Conservation (phyloP, 2,797 vertebrate species). For the Rhinatrema bivittatum region DNA sequence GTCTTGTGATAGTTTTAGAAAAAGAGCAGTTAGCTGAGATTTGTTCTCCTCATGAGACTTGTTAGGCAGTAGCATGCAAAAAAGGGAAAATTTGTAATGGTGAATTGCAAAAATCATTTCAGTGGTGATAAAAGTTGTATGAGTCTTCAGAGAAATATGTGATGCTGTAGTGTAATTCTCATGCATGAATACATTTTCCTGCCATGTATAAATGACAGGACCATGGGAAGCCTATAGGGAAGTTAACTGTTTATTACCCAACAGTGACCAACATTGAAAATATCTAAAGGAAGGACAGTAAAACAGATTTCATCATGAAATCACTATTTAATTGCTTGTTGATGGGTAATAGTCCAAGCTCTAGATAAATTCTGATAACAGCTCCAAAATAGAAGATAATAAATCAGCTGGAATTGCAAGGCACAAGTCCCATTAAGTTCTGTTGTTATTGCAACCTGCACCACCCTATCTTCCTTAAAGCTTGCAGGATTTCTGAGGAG, state of each 20-base stretch:
- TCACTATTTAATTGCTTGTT: too few relatives aligned
- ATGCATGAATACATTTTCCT: slow-evolving; percentile 4
- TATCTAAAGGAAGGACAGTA: too few relatives aligned
- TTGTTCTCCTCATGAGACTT: slow-evolving; percentile 8
- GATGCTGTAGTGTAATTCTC: background rate
- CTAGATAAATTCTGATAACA: too few relatives aligned
- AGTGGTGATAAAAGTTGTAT: slow-evolving; percentile 9
- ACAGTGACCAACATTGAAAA: background rate
- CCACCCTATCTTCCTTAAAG: too few relatives aligned
- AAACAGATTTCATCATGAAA: too few relatives aligned
- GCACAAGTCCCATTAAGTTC: too few relatives aligned
- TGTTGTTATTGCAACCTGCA: too few relatives aligned
- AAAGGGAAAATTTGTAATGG: background rate
- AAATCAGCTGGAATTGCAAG: too few relatives aligned
- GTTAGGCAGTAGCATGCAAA: background rate
- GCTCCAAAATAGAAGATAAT: too few relatives aligned
- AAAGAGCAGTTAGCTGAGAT: background rate
- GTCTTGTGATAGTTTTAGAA: background rate
- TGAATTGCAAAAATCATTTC: slow-evolving; percentile 14
- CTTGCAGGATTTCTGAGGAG: too few relatives aligned
- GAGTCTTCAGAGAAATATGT: slow-evolving; percentile 10
- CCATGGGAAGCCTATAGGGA: background rate
- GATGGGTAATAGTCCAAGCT: too few relatives aligned
- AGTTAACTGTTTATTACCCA: slow-evolving; percentile 2
- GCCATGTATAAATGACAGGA: background rate